Evolutionary conservation across 2,888 invertebrate species (phyloP).

Genomic region (Drosophila sordidapex): DNA sequence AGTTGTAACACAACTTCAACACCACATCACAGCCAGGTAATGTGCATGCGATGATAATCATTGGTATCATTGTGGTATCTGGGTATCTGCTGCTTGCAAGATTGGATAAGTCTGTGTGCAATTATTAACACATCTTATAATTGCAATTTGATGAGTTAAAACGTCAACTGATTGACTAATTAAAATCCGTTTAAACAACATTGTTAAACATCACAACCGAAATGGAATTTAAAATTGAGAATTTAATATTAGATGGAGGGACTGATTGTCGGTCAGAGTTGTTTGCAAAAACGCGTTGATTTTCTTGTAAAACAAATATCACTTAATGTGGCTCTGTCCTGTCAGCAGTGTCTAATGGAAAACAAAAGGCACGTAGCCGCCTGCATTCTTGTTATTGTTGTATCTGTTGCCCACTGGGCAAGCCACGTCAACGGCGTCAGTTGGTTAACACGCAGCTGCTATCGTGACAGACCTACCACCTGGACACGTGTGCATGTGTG

Average conservation of each 20-base stretch:
- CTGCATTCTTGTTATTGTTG: conserved; percentile 16
- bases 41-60: conserved; percentile 31
- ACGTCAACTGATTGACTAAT: conserved; percentile 53
- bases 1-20: conserved; percentile 59
- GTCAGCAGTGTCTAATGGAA: conserved; percentile 62
- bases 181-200: conserved; percentile 61
- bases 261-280: conserved; percentile 28
- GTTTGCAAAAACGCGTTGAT: conserved; percentile 65
- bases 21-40: conserved; percentile 31
- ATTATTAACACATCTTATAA: conserved; percentile 47
- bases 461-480: conserved; percentile 31
- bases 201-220: conserved; percentile 44
- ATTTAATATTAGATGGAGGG: conserved; percentile 37
- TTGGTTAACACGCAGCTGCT: conserved; percentile 50
- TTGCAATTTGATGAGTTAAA: conserved; percentile 48
- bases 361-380: conserved; percentile 74
- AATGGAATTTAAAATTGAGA: conserved; percentile 64
- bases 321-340: conserved; percentile 67
- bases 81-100: conserved; percentile 39
- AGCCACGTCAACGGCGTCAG: conserved; percentile 34
- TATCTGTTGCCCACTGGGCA: conserved; percentile 21
- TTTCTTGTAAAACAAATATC: conserved; percentile 79
- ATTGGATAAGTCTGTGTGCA: conserved; percentile 47
- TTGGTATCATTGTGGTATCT: conserved; percentile 14
- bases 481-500: conserved; percentile 74